phyloP scores from a whole-genome alignment of 2,797 vertebrate species.

The Pitangus sulphuratus region DNA sequence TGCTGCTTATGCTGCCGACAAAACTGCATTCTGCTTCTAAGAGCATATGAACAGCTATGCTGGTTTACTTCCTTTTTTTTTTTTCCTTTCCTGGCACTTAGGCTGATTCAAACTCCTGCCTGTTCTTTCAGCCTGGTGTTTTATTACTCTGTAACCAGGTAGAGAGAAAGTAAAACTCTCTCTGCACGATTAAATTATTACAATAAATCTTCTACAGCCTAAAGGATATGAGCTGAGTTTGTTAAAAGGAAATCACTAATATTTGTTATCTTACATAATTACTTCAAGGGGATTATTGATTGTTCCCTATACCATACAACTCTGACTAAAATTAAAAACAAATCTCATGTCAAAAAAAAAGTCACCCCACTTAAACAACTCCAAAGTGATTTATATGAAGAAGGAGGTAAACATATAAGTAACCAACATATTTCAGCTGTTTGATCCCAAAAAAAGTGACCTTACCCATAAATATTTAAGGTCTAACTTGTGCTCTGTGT shows the following conservation, averaged over 20 bases:
- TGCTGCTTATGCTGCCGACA: background rate
- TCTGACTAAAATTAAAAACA: background rate
- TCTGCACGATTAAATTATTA: background rate
- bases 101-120: background rate
- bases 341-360: background rate
- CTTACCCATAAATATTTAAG: background rate
- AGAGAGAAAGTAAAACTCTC: background rate
- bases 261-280: constrained; percentile 16
- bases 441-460: background rate
- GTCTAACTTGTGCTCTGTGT: background rate
- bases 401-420: background rate
- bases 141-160: background rate
- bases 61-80: background rate
- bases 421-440: background rate
- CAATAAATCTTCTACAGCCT: background rate
- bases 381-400: background rate
- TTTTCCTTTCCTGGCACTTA: background rate
- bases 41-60: background rate
- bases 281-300: background rate
- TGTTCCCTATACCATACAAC: background rate
- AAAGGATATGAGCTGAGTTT: constrained; percentile 15
- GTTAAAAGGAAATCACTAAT: constrained; percentile 13
- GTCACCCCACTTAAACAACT: background rate
- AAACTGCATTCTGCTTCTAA: background rate
- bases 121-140: background rate